phyloP scores from a whole-genome alignment of 1,140 invertebrate species.

The Apis florea region DNA sequence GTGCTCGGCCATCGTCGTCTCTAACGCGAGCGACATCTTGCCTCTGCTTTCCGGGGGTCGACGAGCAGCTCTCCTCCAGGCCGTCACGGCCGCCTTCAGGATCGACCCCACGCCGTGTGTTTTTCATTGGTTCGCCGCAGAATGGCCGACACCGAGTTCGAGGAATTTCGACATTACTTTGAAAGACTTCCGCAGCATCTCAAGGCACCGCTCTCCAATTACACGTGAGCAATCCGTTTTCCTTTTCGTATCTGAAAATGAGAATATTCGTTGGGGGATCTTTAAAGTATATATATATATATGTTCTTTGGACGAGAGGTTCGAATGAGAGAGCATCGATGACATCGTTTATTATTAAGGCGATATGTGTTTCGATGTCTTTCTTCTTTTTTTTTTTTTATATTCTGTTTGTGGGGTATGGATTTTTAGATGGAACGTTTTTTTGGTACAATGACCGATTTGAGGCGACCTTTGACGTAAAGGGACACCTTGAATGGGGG shows the following conservation, averaged over 20 bases:
- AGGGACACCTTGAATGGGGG: background rate
- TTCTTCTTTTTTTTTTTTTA: too few species aligned
- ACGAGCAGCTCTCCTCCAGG: slow-evolving; percentile 57
- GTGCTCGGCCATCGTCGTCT: slow-evolving; percentile 46
- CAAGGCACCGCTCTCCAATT: slow-evolving; percentile 85
- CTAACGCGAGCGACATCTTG: slow-evolving; percentile 61
- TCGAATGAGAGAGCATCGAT: background rate
- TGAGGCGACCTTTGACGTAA: background rate
- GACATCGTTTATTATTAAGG: background rate
- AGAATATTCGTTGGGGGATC: background rate
- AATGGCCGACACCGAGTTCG: slow-evolving; percentile 95
- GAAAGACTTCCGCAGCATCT: slow-evolving; percentile 89
- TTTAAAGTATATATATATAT: too few species aligned
- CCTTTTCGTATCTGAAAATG: background rate
- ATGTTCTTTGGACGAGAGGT: too few species aligned
- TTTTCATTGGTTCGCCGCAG: slow-evolving; percentile 27
- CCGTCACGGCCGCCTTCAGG: slow-evolving; percentile 64
- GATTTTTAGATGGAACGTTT: too few species aligned
- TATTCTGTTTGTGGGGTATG: too few species aligned
- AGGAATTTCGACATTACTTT: slow-evolving; percentile 93
- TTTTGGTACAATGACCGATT: background rate
- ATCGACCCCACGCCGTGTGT: slow-evolving; percentile 44
- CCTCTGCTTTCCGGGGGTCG: slow-evolving; percentile 44
- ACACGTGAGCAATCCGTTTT: slow-evolving; percentile 81
- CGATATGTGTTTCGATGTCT: background rate